A percentile compares a stretch with the other conserved stretches of the same genome.
phyloP scores from a whole-genome alignment of 2,113 vertebrate species.

The Conger conger region DNA sequence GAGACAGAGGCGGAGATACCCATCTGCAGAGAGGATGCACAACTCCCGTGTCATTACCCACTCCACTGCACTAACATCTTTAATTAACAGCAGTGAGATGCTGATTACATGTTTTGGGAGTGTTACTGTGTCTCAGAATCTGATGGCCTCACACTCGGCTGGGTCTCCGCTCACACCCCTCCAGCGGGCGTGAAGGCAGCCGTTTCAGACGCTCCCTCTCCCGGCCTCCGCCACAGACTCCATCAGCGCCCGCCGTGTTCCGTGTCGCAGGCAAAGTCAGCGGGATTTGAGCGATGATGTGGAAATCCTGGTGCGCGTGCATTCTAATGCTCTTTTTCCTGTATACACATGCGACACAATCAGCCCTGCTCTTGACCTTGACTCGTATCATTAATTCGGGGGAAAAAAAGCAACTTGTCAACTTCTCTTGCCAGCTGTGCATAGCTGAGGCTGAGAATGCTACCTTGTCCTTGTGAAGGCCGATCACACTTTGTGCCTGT shows the following conservation, averaged over 20 bases:
- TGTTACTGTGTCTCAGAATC: slow-evolving; percentile 62
- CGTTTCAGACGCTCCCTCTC: not conserved
- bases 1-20: slow-evolving; percentile 33
- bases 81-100: slow-evolving; percentile 67
- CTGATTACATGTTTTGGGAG: slow-evolving; percentile 66
- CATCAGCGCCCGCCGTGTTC: slow-evolving; percentile 6
- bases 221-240: not conserved
- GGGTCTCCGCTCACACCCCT: slow-evolving; percentile 26
- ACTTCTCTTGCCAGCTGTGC: slow-evolving; percentile 61
- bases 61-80: slow-evolving; percentile 68
- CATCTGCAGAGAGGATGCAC: slow-evolving; percentile 62
- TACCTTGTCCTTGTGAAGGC: slow-evolving; percentile 59
- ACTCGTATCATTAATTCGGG: slow-evolving; percentile 66
- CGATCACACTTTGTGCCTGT: slow-evolving; percentile 40
- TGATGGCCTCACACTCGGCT: slow-evolving; percentile 60
- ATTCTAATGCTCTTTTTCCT: slow-evolving; percentile 44
- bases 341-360: slow-evolving; percentile 56
- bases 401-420: slow-evolving; percentile 53
- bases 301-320: slow-evolving; percentile 59
- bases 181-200: not conserved
- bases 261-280: slow-evolving; percentile 20
- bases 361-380: slow-evolving; percentile 62
- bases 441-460: slow-evolving; percentile 34
- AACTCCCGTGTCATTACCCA: slow-evolving; percentile 67
- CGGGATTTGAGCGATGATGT: slow-evolving; percentile 35